A percentile compares a stretch with the other conserved stretches of the same genome.
Evolutionary conservation across 2,888 invertebrate species (phyloP).

Genomic region (Caenorhabditis doughertyi): DNA sequence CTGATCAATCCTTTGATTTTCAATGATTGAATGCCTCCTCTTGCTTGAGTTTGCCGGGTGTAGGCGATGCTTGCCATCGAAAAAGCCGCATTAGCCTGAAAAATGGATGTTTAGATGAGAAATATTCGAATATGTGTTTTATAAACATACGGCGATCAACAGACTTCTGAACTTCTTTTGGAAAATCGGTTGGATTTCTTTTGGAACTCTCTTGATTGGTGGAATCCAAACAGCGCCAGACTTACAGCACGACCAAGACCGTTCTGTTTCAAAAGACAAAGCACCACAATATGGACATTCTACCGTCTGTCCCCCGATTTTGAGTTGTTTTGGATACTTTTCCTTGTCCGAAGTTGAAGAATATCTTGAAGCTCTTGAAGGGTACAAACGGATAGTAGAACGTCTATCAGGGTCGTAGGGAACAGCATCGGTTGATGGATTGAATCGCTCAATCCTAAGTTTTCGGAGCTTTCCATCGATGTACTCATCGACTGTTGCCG

Average conservation of each 20-base stretch:
- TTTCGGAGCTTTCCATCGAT: no score
- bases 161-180: background rate
- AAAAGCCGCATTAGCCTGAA: conserved; percentile 1
- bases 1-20: background rate
- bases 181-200: background rate
- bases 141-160: background rate
- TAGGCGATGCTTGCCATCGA: background rate
- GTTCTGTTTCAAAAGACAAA: no score
- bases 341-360: no score
- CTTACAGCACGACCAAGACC: conserved; percentile 9
- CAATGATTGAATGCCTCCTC: background rate
- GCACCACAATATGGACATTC: no score
- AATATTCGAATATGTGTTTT: background rate
- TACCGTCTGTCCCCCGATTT: no score
- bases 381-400: no score
- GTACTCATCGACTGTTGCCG: no score
- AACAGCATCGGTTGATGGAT: no score
- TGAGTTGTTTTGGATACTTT: no score
- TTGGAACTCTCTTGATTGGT: background rate
- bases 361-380: no score
- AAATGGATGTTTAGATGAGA: background rate
- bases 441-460: no score
- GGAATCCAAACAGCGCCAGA: background rate
- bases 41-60: background rate
- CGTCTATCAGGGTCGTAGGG: no score